Percentiles rank a stretch among this genome's conserved stretches.
phyloP scores from a whole-genome alignment of 2,888 invertebrate species.

The Diarsia dahlii region DNA sequence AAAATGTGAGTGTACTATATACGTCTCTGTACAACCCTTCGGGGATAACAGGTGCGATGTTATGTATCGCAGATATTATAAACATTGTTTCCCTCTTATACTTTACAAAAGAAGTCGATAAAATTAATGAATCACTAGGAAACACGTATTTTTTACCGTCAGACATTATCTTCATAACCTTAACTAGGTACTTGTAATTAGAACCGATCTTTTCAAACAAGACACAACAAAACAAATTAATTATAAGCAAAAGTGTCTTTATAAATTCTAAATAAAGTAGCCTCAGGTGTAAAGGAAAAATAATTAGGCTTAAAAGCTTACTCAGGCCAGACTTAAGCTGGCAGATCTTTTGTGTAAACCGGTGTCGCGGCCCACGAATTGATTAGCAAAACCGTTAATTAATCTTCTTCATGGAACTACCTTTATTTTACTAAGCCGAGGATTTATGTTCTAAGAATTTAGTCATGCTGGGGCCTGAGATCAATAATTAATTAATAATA shows the following conservation, averaged over 20 bases:
- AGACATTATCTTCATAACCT: background rate
- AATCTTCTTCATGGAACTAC: constrained; percentile 56
- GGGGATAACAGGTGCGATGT: no score
- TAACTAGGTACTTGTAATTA: background rate
- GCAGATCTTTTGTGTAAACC: constrained; percentile 56
- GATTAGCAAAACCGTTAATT: constrained; percentile 57
- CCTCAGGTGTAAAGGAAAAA: constrained; percentile 51
- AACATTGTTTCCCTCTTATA: no score
- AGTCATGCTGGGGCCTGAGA: background rate
- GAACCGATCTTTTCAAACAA: constrained; percentile 9
- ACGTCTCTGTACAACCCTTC: no score
- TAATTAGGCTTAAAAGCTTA: constrained; percentile 53
- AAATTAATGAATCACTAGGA: no score
- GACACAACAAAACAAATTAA: constrained; percentile 35
- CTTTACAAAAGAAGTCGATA: no score
- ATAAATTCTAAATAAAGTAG: constrained; percentile 17
- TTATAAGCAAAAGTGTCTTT: constrained; percentile 42
- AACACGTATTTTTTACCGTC: background rate
- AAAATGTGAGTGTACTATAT: no score
- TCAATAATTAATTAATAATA: constrained; percentile 20
- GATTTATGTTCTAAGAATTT: constrained; percentile 36
- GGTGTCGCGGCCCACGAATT: constrained; percentile 50
- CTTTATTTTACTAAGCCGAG: constrained; percentile 23
- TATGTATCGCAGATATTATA: no score
- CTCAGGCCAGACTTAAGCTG: constrained; percentile 38